Evolutionary conservation across 2,113 vertebrate genomes (phyloP), one percentile per base, ranked within the genome.

Genomic region (Notarius lentiginosus): DNA sequence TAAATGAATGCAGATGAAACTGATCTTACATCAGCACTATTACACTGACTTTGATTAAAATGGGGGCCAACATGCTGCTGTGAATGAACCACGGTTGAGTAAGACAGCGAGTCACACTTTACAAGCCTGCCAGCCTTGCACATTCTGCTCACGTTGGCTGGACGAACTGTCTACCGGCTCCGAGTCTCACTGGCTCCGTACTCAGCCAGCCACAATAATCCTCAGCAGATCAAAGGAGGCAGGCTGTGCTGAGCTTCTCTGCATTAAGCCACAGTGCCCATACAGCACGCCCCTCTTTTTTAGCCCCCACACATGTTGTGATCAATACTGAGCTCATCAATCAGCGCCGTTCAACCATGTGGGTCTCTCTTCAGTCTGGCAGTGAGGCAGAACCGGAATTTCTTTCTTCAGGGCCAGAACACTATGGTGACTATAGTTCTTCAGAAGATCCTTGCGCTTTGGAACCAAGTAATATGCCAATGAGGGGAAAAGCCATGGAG

Each of bases 281-380:
- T 77, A 60, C 85, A 92, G 92, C 80, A 73, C 89, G 85, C 72
- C 89, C 89, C 89, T 84, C 81, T 61, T 92, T 89, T 92, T 89
- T 84, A 90, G 88, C 91, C 90, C 84, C 84, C 91, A 87, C 66
- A 89, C 91, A 91, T 91, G 88, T 91, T 93, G 91, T 92, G 89
- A 94, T 94, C 93, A 93, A 94, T 95, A 92, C 89, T 91, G 89
- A 91, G 27, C 90, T 92, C 92, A 94, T 94, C 94, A 93, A 93
- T 92, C 88, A 89, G 88, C 49, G 75, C 55, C 17, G 60, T 81
- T 90, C 66, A 34, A 49, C 80, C 61, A 81, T 73, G 61, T 51
- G 56, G 84, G 68, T 58, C 83, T 82, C n/a, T 63, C 34, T 80
- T 82, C 24, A 72, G 79, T n/a, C 63, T 53, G 60, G 65, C 12